Conservation (phyloP, 37 sponge, comb jelly and placozoan genomes). For the Cliona cf. orientalis region DNA sequence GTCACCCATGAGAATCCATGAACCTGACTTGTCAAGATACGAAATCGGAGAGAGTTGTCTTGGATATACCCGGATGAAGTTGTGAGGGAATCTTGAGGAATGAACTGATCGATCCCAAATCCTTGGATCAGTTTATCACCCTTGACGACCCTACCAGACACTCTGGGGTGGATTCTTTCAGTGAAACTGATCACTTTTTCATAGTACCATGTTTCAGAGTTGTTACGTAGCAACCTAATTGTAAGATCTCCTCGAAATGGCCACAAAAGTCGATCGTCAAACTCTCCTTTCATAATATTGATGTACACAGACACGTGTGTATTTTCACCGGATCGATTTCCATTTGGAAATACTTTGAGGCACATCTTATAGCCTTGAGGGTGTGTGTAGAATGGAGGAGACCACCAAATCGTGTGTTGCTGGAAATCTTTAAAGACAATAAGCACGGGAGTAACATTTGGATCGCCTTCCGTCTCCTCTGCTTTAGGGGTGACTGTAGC, state of each 20-base stretch:
- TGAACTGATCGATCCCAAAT: too few relatives aligned
- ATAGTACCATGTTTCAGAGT: neutral
- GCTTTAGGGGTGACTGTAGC: neutral
- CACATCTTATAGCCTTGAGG: slow-evolving; percentile 23
- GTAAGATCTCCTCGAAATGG: slow-evolving; percentile 4
- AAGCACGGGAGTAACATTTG: too few relatives aligned
- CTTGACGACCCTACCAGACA: too few relatives aligned
- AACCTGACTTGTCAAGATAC: too few relatives aligned
- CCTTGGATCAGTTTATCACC: too few relatives aligned
- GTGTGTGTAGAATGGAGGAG: slow-evolving; percentile 4
- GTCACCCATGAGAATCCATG: too few relatives aligned
- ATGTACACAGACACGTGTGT: slow-evolving; percentile 17
- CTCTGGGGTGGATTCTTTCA: too few relatives aligned
- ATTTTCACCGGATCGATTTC: neutral
- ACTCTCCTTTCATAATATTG: slow-evolving; percentile 9
- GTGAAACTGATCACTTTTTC: neutral
- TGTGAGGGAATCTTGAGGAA: too few relatives aligned
- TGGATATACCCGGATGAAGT: too few relatives aligned
- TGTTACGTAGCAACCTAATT: neutral
- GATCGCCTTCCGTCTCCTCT: neutral
- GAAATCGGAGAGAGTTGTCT: too few relatives aligned
- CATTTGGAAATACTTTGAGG: slow-evolving; percentile 6
- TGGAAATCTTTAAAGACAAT: too few relatives aligned
- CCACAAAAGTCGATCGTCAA: slow-evolving; percentile 13
- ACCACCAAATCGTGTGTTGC: neutral